Base-by-base conservation (phyloP, 2,113 vertebrate species). In the Chloebia gouldiae region DNA sequence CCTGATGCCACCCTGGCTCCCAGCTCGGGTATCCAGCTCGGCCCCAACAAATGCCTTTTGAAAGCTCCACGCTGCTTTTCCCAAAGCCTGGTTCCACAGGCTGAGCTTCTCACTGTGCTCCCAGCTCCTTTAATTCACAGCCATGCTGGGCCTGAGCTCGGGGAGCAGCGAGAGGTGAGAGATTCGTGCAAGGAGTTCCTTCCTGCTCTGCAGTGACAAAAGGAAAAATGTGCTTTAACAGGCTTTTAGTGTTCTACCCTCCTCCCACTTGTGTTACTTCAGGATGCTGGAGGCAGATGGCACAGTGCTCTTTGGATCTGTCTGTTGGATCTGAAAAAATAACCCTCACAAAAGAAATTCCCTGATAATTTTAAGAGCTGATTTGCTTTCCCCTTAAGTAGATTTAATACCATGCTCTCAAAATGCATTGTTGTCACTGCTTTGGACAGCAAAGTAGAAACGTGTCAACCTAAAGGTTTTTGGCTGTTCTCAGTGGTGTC, bases 241-340 rank as follows among this genome's bases (percentile, higher is more conserved):
- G 86, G 92, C 96, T 92, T 96, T 45, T 73, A 45, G 77, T 61
- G 90, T 90, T 93, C 77, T 86, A 85, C 93, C 90, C 92, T 96
- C 96, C 96, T 92, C 97, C 95, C 81, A 94, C 94, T 96, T 56
- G 65, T 91, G 84, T 95, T 90, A 86, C 53, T 94, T 96, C 93
- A 88, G 82, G 88, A 91, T 92, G 76, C 73, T 90, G 47, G 81
- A 93, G 82, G 92, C 92, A 96, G 94, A 95, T 96, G 92, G 95
- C 73, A n/a, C 78, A 35, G 59, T 54, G 92, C 80, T 95, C 79
- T 56, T 88, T 45, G 57, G 57, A 49, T 54, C 65, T 83, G 57
- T 31, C 60, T 66, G 28, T 69, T 86, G 47, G 75, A 49, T 68
- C n/a, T 81, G 65, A 86, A 87, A 89, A 80, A 73, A 59, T 77